These are phyloP conservation scores for Isoperla grammatica DNA, from an alignment of 2,888 invertebrate genomes.

Conservation along the genomic window DNA sequence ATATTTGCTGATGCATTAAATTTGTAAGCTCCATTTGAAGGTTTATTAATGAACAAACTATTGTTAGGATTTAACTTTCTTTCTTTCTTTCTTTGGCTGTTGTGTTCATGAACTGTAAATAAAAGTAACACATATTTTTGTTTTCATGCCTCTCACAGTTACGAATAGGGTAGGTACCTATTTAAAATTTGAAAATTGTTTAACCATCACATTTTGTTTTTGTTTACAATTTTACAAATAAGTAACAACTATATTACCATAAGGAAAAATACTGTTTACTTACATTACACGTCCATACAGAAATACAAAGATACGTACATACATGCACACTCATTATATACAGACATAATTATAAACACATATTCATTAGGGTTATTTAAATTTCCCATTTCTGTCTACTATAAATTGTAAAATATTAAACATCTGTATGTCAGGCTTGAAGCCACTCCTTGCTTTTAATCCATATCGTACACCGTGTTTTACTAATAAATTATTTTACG, in stretches of 20 bases:
- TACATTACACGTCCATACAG: too few species aligned
- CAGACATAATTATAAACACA: too few species aligned
- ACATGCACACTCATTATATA: too few species aligned
- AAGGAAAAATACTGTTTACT: conserved; percentile 1
- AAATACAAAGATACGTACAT: too few species aligned
- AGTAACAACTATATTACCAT: not conserved
- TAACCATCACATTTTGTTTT: conserved; percentile 1
- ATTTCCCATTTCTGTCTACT: too few species aligned
- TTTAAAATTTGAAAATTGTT: conserved; percentile 4
- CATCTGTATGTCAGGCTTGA: too few species aligned
- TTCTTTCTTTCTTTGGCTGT: not conserved
- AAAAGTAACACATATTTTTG: not conserved
- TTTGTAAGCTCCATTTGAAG: too few species aligned
- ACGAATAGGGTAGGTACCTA: not conserved
- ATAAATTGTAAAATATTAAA: too few species aligned
- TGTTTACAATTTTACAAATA: not conserved
- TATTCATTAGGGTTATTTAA: too few species aligned
- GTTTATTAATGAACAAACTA: not conserved
- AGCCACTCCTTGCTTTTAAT: too few species aligned
- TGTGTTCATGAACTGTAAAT: not conserved
- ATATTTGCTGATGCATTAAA: too few species aligned
- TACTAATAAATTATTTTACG: conserved; percentile 3
- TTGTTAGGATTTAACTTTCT: not conserved
- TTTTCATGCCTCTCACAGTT: not conserved
- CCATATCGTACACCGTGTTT: not conserved